Conservation (phyloP, 2,113 vertebrate species). For the Saguinus midas region DNA sequence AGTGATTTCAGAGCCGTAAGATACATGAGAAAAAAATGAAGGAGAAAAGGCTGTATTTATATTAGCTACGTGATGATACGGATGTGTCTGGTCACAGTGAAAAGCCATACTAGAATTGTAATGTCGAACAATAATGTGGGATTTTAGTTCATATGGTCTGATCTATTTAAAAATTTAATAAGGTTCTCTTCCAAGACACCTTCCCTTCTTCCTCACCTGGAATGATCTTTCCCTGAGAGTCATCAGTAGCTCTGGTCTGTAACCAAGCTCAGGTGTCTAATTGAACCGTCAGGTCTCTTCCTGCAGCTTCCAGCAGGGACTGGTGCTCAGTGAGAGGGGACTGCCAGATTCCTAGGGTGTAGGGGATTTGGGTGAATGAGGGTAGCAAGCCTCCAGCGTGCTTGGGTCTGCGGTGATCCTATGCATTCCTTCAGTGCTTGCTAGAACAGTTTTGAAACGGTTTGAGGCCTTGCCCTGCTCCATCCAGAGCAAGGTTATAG, state of each 20-base stretch:
- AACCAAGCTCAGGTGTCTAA: not conserved
- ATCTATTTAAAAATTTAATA: not conserved
- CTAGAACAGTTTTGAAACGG: constrained; percentile 80
- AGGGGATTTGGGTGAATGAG: not conserved
- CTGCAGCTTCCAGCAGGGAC: too few relatives aligned
- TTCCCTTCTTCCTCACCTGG: not conserved
- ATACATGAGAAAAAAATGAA: not conserved
- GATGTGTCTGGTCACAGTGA: not conserved
- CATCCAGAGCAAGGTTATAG: constrained; percentile 81
- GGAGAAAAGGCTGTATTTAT: not conserved
- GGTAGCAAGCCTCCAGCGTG: constrained; percentile 77
- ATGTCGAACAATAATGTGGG: too few relatives aligned
- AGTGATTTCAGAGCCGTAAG: not conserved
- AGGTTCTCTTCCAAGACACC: not conserved
- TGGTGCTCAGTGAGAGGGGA: not conserved
- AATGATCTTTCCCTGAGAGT: not conserved
- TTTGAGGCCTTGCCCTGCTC: constrained; percentile 85
- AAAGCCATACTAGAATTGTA: too few relatives aligned
- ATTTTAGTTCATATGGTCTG: not conserved
- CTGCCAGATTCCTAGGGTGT: not conserved
- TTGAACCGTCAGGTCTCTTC: not conserved
- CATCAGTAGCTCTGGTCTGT: not conserved
- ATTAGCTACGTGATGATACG: not conserved
- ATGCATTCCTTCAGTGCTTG: constrained; percentile 84
- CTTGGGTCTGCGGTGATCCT: constrained; percentile 76